Evolutionary conservation across 2,888 invertebrate species (phyloP).

Genomic region (Pammene aurita): DNA sequence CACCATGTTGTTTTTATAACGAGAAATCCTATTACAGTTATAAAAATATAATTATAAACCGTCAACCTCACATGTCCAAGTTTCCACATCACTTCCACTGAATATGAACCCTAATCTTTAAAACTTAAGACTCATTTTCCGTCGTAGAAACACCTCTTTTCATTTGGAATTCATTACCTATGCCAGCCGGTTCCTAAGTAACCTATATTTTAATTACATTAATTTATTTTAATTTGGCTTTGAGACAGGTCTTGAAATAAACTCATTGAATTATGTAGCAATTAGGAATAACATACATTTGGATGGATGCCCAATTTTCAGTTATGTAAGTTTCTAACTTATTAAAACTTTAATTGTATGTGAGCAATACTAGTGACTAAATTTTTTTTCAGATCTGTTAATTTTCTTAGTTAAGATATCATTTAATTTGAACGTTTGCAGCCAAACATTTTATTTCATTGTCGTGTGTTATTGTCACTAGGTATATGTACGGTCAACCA

Average conservation of each 20-base stretch:
- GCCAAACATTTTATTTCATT: too few relatives aligned
- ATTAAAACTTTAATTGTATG: not conserved
- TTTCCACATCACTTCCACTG: not conserved
- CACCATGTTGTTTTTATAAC: not conserved
- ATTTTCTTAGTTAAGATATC: too few relatives aligned
- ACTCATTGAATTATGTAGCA: slow-evolving; percentile 31
- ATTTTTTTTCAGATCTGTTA: too few relatives aligned
- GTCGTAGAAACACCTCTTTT: not conserved
- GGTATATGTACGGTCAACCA: too few relatives aligned
- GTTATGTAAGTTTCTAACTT: not conserved
- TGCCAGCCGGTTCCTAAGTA: slow-evolving; percentile 23
- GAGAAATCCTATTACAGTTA: slow-evolving; percentile 1
- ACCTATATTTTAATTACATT: slow-evolving; percentile 40
- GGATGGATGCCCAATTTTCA: not conserved
- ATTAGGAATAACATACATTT: slow-evolving; percentile 7
- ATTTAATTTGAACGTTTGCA: too few relatives aligned
- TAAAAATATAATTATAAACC: slow-evolving; percentile 6
- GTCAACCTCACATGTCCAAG: slow-evolving; percentile 5
- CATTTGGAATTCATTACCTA: slow-evolving; percentile 31
- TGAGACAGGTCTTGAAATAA: slow-evolving; percentile 31
- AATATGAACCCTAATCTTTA: not conserved
- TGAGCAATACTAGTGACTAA: too few relatives aligned
- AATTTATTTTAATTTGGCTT: slow-evolving; percentile 41
- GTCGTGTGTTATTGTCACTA: too few relatives aligned
- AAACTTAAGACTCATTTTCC: slow-evolving; percentile 7